Conservation (phyloP, 2,113 vertebrate genomes). For the Lasiurus borealis region DNA sequence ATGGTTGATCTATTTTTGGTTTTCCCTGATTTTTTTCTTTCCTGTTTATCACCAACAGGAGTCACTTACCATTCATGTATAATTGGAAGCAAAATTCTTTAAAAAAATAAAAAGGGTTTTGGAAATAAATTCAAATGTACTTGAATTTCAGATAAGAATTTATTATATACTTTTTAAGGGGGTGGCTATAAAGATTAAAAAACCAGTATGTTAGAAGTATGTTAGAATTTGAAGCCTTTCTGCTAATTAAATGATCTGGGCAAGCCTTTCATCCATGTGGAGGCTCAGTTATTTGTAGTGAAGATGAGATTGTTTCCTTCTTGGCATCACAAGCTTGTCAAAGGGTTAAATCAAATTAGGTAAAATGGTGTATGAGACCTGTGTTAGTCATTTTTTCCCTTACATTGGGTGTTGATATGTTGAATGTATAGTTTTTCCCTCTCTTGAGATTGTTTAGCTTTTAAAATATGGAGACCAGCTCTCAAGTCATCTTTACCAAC, state of each 20-base stretch:
- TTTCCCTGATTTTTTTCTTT: background rate
- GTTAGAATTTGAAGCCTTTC: background rate
- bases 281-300: background rate
- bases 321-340: slow-evolving; percentile 1
- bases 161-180: background rate
- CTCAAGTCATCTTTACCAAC: background rate
- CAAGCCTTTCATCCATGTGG: background rate
- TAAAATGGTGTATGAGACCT: background rate
- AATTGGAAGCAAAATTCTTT: background rate
- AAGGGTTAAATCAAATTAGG: background rate
- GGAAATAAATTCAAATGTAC: slow-evolving; percentile 29
- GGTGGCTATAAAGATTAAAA: background rate
- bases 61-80: slow-evolving; percentile 30
- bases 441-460: background rate
- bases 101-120: background rate
- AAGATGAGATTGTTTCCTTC: slow-evolving; percentile 3
- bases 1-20: background rate
- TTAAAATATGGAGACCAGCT: background rate
- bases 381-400: background rate
- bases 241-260: slow-evolving; percentile 34
- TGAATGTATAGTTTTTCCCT: background rate
- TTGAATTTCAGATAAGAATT: slow-evolving; percentile 56
- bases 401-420: background rate
- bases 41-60: background rate
- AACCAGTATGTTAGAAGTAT: background rate